phyloP scores from a whole-genome alignment of 2,888 invertebrate species.

The Caenorhabditis imperialis region DNA sequence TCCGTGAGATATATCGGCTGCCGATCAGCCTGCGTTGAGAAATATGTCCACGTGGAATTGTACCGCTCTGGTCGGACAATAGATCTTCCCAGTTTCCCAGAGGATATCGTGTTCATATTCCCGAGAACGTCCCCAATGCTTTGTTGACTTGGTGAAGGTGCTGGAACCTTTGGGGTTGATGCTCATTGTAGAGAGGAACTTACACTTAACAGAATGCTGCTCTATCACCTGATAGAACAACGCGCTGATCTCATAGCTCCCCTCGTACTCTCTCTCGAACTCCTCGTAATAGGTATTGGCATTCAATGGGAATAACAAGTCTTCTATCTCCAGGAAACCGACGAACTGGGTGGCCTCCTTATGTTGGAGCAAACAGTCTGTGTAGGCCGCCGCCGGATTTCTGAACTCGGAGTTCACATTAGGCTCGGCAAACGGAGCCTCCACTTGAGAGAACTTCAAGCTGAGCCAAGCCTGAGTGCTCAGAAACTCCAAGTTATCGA shows the following conservation, averaged over 20 bases:
- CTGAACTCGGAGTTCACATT: constrained; percentile 24
- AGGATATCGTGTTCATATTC: constrained; percentile 3
- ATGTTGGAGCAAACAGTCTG: constrained; percentile 38
- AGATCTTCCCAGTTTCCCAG: constrained; percentile 16
- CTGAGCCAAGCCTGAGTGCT: constrained; percentile 51
- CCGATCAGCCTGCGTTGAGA: constrained; percentile 22
- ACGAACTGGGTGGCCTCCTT: constrained; percentile 45
- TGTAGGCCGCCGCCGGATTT: constrained; percentile 38
- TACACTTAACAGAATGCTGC: constrained; percentile 31
- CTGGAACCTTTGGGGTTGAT: constrained; percentile 3
- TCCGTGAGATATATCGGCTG: constrained; percentile 15
- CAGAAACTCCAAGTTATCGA: constrained; percentile 33
- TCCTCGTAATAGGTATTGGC: constrained; percentile 39
- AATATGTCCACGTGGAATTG: constrained; percentile 51
- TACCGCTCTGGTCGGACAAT: constrained; percentile 35
- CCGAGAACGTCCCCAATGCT: constrained; percentile 10
- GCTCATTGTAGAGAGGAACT: background rate
- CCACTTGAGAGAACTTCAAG: constrained; percentile 39
- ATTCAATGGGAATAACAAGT: constrained; percentile 43
- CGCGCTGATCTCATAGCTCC: constrained; percentile 34
- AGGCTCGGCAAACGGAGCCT: constrained; percentile 25
- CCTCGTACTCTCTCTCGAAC: constrained; percentile 39
- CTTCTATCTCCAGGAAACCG: constrained; percentile 42
- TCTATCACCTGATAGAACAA: constrained; percentile 40
- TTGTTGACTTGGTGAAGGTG: constrained; percentile 17